Evolutionary conservation across 2,888 invertebrate species (phyloP), one percentile per base, ranked within the genome.

Genomic region (Limnephilus auricula): DNA sequence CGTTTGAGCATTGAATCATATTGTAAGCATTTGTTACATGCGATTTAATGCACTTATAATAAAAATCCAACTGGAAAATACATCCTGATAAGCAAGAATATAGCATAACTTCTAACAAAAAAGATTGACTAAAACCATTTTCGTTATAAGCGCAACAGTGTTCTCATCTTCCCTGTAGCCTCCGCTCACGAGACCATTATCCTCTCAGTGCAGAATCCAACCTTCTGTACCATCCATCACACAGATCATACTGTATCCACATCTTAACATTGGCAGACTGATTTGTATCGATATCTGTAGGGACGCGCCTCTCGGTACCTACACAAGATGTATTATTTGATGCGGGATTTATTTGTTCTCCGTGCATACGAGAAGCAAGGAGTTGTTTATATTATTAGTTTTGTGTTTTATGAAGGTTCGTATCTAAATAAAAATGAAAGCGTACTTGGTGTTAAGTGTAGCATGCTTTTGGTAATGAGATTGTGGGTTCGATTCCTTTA

Each of bases 191-290:
- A 88, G 32, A 78, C 25, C 78, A 88, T 45, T 45, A 85, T 85
- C 30, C 45, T 45, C 85, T 25, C 40, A 25, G 18, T n/a, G 65
- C 85, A 40, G 40, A 30, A 85, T 85, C 25, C 40, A 85, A 37
- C 85, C 40, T 85, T 85, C 85, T n/a, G 40, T 45, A 85, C 85
- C 85, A 85, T 85, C 85, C 85, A 65, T 65, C 65, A 65, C 25
- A 9, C 65, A 65, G 65, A 85, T 85, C 85, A 85, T 45, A n/a
- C 85, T 30, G 45, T 30, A 85, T n/a, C 37, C 85, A 85, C 85
- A 78, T 78, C 78, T 34, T 40, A 86, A 88, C 78, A 88, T 88
- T 79, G 87, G 87, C 87, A 88, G 87, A 30, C 87, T 88, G 87
- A 88, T 88, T 88, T 88, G 87, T 88, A 88, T 78, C 86, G 25